A percentile compares a stretch with the other conserved stretches of the same genome.
phyloP scores from a whole-genome alignment of 1,140 invertebrate species.

The Venturia canescens region DNA sequence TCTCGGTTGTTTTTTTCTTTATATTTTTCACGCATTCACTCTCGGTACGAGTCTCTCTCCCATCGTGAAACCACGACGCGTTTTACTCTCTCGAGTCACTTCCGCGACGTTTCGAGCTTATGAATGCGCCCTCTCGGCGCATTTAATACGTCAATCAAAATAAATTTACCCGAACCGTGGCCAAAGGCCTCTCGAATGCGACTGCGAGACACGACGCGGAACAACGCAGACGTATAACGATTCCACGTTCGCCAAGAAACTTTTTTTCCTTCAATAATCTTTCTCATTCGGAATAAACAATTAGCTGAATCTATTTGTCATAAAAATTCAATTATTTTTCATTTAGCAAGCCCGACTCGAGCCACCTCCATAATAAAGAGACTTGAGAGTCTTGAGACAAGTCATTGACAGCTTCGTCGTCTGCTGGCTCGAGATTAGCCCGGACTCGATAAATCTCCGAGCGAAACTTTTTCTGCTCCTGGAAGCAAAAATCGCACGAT shows the following conservation, averaged over 20 bases:
- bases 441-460: too few species aligned
- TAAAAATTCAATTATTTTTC: too few species aligned
- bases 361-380: too few species aligned
- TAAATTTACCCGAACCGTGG: conserved; percentile 13
- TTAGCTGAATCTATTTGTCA: too few species aligned
- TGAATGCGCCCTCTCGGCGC: background rate
- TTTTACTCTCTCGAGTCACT: conserved; percentile 37
- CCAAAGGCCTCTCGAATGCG: background rate
- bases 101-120: conserved; percentile 20
- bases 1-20: conserved; percentile 40
- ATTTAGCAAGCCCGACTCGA: too few species aligned
- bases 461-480: too few species aligned
- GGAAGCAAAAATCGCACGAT: too few species aligned
- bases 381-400: too few species aligned
- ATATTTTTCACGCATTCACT: background rate
- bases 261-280: too few species aligned
- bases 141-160: conserved; percentile 31
- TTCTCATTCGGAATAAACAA: too few species aligned
- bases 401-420: too few species aligned
- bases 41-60: background rate
- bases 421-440: too few species aligned
- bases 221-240: background rate
- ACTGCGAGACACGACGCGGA: background rate
- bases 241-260: background rate
- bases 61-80: conserved; percentile 18